phyloP scores from a whole-genome alignment of 2,797 vertebrate species.

The Notamacropus eugenii region DNA sequence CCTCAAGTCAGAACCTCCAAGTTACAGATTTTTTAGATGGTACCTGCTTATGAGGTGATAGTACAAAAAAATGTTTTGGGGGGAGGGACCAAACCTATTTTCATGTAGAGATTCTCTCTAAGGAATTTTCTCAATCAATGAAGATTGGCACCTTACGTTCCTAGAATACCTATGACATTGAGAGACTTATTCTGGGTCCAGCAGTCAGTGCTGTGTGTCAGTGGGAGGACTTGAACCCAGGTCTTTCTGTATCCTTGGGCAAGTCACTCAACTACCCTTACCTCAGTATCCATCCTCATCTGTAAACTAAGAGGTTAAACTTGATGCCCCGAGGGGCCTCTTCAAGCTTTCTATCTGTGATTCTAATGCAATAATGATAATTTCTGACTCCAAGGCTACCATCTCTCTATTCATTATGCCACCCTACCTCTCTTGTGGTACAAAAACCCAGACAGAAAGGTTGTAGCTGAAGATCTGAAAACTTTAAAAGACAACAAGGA shows the following conservation, averaged over 20 bases:
- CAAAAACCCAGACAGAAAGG: not conserved
- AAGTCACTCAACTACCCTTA: not conserved
- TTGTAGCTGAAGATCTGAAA: not conserved
- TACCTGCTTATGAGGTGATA: conserved; percentile 48
- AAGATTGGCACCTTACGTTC: not conserved
- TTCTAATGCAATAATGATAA: not conserved
- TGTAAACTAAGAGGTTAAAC: not conserved
- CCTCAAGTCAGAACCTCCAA: not conserved
- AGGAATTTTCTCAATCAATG: not conserved
- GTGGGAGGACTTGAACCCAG: not conserved
- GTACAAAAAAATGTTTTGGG: not conserved
- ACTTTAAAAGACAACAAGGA: accelerated
- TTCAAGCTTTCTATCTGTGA: not conserved
- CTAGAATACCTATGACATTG: not conserved
- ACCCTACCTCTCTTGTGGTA: not conserved
- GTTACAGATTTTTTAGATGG: not conserved
- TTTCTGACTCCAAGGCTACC: not conserved
- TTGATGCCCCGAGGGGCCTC: not conserved
- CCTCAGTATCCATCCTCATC: not conserved
- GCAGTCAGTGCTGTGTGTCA: not conserved
- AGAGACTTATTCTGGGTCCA: not conserved
- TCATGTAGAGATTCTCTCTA: not conserved
- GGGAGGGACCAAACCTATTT: not conserved
- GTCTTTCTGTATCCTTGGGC: not conserved
- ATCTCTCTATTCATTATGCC: not conserved